Evolutionary conservation across 37 sponge, comb jelly and placozoan species (phyloP).

Genomic region (Aplysina aerophoba): DNA sequence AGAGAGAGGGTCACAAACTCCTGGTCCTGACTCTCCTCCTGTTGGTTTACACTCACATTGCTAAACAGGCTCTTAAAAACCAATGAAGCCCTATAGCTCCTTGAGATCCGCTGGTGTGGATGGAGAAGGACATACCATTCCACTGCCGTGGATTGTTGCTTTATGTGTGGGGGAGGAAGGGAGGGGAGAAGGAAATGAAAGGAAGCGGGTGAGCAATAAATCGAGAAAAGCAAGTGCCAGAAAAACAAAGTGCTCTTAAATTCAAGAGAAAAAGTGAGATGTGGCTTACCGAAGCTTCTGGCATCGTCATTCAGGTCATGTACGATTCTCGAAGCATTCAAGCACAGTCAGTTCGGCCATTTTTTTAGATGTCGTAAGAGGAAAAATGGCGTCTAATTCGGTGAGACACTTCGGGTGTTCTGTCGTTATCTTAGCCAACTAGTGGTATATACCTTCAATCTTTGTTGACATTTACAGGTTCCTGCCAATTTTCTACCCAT

Average conservation of each 20-base stretch:
- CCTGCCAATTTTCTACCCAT: conserved; percentile 48
- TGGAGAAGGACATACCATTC: conserved; percentile 50
- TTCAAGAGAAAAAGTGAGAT: too few species aligned
- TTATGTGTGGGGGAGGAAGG: too few species aligned
- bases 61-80: not conserved
- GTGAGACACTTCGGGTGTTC: too few species aligned
- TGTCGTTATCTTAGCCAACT: not conserved
- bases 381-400: not conserved
- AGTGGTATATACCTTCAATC: not conserved
- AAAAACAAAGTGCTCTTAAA: too few species aligned
- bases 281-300: too few species aligned
- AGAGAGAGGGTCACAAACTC: not conserved
- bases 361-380: too few species aligned
- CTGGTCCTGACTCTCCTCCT: not conserved
- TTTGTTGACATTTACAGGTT: conserved; percentile 43
- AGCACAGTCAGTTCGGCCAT: too few species aligned
- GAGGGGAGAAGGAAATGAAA: too few species aligned
- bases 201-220: too few species aligned
- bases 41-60: not conserved
- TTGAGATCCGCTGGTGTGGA: conserved; percentile 66
- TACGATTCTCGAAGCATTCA: too few species aligned
- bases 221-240: too few species aligned
- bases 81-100: conserved; percentile 67
- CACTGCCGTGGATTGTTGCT: not conserved
- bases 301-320: too few species aligned